Evolutionary conservation across 2,797 vertebrate species (phyloP), one percentile per base, ranked within the genome.

Genomic region (Gallinago nigripennis): DNA sequence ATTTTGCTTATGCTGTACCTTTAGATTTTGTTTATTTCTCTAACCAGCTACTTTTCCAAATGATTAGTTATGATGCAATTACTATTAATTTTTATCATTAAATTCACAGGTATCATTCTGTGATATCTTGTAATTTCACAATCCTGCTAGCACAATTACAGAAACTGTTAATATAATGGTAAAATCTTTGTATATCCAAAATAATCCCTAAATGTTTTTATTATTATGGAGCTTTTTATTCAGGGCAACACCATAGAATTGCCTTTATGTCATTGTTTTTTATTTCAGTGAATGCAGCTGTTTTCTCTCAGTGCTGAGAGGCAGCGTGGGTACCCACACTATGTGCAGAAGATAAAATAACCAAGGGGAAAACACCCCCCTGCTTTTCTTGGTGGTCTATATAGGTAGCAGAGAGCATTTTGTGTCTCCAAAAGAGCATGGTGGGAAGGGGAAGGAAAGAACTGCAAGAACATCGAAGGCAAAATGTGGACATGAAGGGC

Each of bases 281-380:
- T 86, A 37, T 30, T 41, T 33, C 6, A 69, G 35, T 33, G 15
- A 28, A 20, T 31, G 28, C 19, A 31, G 37, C 16, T 88, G 12
- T 83, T 77, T 82, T 63, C n/a, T 66, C 30, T 50, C 30, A 39
- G 16, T 39, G 31, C 16, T n/a, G 28, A 56, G 35, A 83, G 17
- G 28, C 33, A 66, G 56, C 83, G n/a, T 11, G 33, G 7, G 24
- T 19, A 46, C 4, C 12, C 11, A 15, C 16, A 23, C 30, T 20
- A 2, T 6, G 4, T 58, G 39, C n/a, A 56, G 33, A 16, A 53
- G 51, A 27, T 53, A 53, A 53, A 30, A 30, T 30, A 53, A 53
- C 6, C 9, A 30, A 5, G 1, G 2, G 9, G 37, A 82, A 37
- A 9, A 64, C 3, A 4, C 1, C 1, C 5, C 9, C 4, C 4